Percentiles rank a stretch among this genome's conserved stretches.
Conservation (phyloP, 1,140 invertebrate species). For the Caenorhabditis inopinata region DNA sequence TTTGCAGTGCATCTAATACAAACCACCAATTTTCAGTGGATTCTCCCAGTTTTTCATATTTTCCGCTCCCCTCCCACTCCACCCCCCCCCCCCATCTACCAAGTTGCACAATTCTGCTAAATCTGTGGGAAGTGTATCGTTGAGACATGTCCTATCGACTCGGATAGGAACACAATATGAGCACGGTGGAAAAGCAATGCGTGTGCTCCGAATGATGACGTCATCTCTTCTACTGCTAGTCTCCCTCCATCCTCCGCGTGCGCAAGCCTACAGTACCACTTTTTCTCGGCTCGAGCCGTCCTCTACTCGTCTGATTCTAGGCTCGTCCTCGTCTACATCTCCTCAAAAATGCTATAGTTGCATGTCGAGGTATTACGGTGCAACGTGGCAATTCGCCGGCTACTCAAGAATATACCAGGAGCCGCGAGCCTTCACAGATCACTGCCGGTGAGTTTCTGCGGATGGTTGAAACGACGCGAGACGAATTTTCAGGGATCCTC, state of each 20-base stretch:
- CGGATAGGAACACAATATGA: background rate
- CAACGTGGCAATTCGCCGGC: constrained; percentile 59
- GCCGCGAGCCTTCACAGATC: constrained; percentile 55
- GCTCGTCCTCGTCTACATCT: background rate
- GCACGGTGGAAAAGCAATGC: background rate
- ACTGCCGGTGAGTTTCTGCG: constrained; percentile 43
- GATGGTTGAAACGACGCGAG: no score
- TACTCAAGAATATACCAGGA: constrained; percentile 57
- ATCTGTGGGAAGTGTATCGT: no score
- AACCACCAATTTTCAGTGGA: no score
- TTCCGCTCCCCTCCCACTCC: no score
- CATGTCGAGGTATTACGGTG: constrained; percentile 60
- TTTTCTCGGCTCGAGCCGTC: constrained; percentile 10
- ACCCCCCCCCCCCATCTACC: no score
- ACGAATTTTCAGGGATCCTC: constrained; percentile 52
- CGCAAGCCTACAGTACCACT: constrained; percentile 14
- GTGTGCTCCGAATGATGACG: constrained; percentile 19
- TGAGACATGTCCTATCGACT: background rate
- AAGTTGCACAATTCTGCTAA: no score
- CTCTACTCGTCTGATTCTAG: constrained; percentile 4
- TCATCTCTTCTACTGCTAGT: background rate
- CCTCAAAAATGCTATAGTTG: constrained; percentile 53
- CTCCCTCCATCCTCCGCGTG: background rate
- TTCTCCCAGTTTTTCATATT: no score
- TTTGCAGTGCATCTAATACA: no score